Conservation (phyloP, 2,797 vertebrate genomes). For the Gymnodraco acuticeps region DNA sequence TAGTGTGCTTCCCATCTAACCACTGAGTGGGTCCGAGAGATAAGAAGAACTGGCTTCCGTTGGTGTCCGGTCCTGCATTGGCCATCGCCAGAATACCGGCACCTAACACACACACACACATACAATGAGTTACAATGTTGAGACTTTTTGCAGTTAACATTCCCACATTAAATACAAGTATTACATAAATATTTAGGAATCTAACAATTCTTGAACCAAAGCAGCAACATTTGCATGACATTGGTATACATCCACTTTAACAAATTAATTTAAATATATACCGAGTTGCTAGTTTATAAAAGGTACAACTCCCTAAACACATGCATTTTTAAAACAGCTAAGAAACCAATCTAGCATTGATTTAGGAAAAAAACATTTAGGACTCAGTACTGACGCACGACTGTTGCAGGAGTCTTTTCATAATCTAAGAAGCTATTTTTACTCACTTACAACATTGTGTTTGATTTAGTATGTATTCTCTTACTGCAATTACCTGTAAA, state of each 20-base stretch:
- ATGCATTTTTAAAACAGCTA: not conserved
- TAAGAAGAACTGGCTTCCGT: conserved; percentile 97
- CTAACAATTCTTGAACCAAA: too few species aligned
- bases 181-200: not conserved
- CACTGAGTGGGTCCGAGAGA: conserved; percentile 92
- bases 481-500: conserved; percentile 87
- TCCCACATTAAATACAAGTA: not conserved
- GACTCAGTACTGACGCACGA: not conserved
- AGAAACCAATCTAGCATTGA: not conserved
- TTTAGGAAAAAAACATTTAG: not conserved
- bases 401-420: not conserved
- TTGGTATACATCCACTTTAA: not conserved
- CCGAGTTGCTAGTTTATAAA: not conserved
- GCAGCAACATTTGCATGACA: not conserved
- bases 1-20: conserved; percentile 95
- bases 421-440: not conserved
- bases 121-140: not conserved
- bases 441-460: not conserved
- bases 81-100: conserved; percentile 97
- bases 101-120: conserved; percentile 76
- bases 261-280: not conserved
- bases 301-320: not conserved
- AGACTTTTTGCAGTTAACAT: not conserved
- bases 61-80: conserved; percentile 94
- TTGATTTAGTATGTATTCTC: not conserved